Evolutionary conservation across 1,140 invertebrate species (phyloP), one percentile per base, ranked within the genome.

Genomic region (Brachionus calyciflorus): DNA sequence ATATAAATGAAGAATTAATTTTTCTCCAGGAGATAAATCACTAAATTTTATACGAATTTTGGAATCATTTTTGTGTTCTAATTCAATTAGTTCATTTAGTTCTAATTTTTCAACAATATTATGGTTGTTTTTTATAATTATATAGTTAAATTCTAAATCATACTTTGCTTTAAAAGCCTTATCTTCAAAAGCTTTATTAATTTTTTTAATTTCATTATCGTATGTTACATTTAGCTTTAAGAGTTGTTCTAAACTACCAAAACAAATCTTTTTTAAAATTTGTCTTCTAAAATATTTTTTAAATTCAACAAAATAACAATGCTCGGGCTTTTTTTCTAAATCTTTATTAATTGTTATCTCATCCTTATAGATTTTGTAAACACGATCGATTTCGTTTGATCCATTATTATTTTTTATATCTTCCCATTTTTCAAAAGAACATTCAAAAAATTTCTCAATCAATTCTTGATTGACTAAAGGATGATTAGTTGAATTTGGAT

Each of bases 201-300:
- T 51, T 24, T 51, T 6, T 3, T 24, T 7, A 24, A 51, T 51
- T 21, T 51, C 49, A 51, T 24, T 21, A 51, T 51, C 49, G 24
- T 51, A 51, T 10, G 49, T 17, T 9, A 19, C 19, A 51, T 51
- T 51, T 19, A 51, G 1, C 49, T 21, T 5, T 24, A 51, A 51
- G 10, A 51, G 49, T 51, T 51, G 49, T 19, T 51, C 14, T 9
- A 51, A 9, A 51, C 19, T 51, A 21, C 49, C 49, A 51, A 51
- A 51, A 10, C 49, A 51, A 21, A 51, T 51, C 24, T 51, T 51
- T 19, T 51, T 51, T 19, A 51, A 19, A 17, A 51, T 51, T 51
- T 51, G 49, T 51, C 49, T 51, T 51, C 19, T 51, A 51, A 51
- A 51, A 51, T 51, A 51, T 51, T 51, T 51, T 24, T 19, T 51